phyloP scores from a whole-genome alignment of 2,113 vertebrate genomes.

The Dryoscopus gambensis region DNA sequence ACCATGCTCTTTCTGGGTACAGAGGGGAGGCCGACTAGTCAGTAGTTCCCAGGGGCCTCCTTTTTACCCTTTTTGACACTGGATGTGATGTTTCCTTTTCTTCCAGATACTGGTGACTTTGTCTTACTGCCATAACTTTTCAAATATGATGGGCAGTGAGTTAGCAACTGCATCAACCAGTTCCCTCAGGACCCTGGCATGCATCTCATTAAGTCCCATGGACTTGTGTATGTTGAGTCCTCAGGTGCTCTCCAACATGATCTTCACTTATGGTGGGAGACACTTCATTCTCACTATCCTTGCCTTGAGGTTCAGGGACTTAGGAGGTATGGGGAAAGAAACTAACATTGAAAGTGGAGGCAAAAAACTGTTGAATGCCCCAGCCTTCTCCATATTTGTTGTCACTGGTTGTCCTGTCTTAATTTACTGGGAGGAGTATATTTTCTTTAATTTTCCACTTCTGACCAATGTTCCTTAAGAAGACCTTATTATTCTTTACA shows the following conservation, averaged over 20 bases:
- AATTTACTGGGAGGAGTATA: accelerated
- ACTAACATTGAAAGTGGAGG: not conserved
- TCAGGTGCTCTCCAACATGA: accelerated
- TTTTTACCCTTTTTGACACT: not conserved
- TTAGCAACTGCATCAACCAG: not conserved
- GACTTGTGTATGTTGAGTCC: not conserved
- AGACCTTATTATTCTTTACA: not conserved
- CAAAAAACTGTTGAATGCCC: not conserved
- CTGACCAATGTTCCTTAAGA: not conserved
- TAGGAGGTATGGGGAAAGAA: not conserved
- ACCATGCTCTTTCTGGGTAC: not conserved
- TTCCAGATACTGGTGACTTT: not conserved
- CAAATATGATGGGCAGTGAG: not conserved
- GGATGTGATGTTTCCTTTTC: not conserved
- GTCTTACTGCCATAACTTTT: not conserved
- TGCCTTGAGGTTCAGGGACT: not conserved
- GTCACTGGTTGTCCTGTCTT: not conserved
- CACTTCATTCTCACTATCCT: not conserved
- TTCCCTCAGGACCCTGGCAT: not conserved
- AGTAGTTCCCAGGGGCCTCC: not conserved
- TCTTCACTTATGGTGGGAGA: not conserved
- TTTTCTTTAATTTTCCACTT: not conserved
- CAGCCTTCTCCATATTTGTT: not conserved
- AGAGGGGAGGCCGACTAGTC: not conserved
- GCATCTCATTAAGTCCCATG: not conserved